A percentile compares a stretch with the other conserved stretches of the same genome.
Evolutionary conservation across 1,140 invertebrate species (phyloP).

Genomic region (Ctenoplectra terminalis): DNA sequence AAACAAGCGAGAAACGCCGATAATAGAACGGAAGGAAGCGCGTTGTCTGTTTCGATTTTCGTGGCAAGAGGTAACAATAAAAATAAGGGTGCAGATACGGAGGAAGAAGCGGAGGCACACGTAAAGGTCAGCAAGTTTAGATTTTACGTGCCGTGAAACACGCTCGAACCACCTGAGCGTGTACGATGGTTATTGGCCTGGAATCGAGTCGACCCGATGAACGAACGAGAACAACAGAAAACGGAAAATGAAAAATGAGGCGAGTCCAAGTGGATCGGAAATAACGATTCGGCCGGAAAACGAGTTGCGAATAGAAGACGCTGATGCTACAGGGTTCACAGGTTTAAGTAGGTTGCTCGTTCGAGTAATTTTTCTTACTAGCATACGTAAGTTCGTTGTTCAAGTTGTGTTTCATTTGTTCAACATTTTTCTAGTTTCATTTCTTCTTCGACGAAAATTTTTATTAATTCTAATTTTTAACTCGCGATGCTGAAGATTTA

Average conservation of each 20-base stretch:
- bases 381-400: not conserved
- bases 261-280: slow-evolving; percentile 23
- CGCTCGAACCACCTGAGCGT: slow-evolving; percentile 6
- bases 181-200: slow-evolving; percentile 44
- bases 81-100: no score
- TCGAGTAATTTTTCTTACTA: not conserved
- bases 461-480: no score
- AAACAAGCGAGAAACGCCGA: slow-evolving; percentile 16
- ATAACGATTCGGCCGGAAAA: slow-evolving; percentile 14
- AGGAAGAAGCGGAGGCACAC: no score
- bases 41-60: not conserved
- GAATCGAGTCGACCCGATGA: slow-evolving; percentile 38
- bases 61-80: no score
- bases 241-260: slow-evolving; percentile 3
- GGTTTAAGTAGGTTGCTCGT: not conserved
- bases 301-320: not conserved
- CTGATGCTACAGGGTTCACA: not conserved
- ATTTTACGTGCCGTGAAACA: slow-evolving; percentile 31
- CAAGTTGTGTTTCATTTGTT: not conserved
- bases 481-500: no score
- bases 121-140: not conserved
- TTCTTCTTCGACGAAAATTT: no score
- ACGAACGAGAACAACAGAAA: slow-evolving; percentile 29
- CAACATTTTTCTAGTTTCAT: no score
- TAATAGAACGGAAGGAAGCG: slow-evolving; percentile 16